phyloP scores from a whole-genome alignment of 2,888 invertebrate genomes.

The Cetonia aurata region DNA sequence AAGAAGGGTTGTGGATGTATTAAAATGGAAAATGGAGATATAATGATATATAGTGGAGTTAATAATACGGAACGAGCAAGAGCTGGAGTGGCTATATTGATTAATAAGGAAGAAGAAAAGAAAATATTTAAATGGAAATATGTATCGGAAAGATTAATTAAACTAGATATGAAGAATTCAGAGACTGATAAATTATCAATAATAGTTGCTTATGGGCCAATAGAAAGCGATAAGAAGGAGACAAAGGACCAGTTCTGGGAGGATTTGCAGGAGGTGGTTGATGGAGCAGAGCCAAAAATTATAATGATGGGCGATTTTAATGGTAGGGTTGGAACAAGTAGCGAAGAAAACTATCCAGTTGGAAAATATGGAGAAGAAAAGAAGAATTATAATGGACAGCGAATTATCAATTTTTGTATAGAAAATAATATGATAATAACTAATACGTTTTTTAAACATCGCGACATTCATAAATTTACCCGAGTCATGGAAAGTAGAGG shows the following conservation, averaged over 20 bases:
- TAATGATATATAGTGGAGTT: slow-evolving; percentile 15
- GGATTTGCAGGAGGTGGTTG: too few species aligned
- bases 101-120: slow-evolving; percentile 41
- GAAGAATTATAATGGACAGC: slow-evolving; percentile 45
- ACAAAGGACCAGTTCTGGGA: too few species aligned
- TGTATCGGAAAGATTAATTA: slow-evolving; percentile 5
- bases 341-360: slow-evolving; percentile 39
- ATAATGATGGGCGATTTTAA: slow-evolving; percentile 1
- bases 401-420: slow-evolving; percentile 44
- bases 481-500: slow-evolving; percentile 5
- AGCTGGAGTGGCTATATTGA: slow-evolving; percentile 9
- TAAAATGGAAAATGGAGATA: background rate
- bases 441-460: slow-evolving; percentile 18
- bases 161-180: background rate
- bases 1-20: slow-evolving; percentile 20
- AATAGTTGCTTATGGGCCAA: too few species aligned
- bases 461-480: slow-evolving; percentile 27
- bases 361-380: slow-evolving; percentile 45
- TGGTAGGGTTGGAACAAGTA: slow-evolving; percentile 26
- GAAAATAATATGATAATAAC: slow-evolving; percentile 23
- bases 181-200: too few species aligned
- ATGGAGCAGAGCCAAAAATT: background rate
- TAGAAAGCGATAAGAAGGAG: too few species aligned
- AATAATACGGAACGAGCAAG: background rate
- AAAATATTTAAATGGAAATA: slow-evolving; percentile 38